These are phyloP conservation scores for Hydrozoanthus tunicans DNA, from an alignment of 64 coral and sea anemone species.

Conservation along the genomic window DNA sequence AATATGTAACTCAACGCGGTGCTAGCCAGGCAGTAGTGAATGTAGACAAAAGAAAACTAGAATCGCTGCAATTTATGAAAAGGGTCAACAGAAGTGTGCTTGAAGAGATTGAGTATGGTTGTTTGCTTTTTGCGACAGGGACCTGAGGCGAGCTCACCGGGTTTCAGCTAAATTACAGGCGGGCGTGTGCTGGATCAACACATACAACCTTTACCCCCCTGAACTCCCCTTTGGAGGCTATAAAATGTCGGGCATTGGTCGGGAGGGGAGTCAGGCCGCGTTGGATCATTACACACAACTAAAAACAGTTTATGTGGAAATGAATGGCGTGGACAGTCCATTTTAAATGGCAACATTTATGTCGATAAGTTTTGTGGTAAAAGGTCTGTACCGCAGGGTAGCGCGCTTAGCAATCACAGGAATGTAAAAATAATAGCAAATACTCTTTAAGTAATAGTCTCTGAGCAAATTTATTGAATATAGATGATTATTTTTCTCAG, in stretches of 20 bases:
- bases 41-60: too few species aligned
- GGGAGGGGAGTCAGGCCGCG: slow-evolving; percentile 71
- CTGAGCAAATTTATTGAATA: too few species aligned
- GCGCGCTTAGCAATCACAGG: too few species aligned
- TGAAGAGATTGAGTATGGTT: neutral
- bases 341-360: slow-evolving; percentile 31
- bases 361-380: too few species aligned
- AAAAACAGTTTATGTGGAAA: slow-evolving; percentile 93
- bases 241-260: slow-evolving; percentile 93
- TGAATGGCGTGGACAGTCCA: slow-evolving; percentile 86
- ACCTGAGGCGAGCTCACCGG: slow-evolving; percentile 81
- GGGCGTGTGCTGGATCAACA: slow-evolving; percentile 90
- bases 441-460: too few species aligned
- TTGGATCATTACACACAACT: slow-evolving; percentile 90
- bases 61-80: too few species aligned
- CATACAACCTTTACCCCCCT: slow-evolving; percentile 76
- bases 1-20: too few species aligned
- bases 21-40: too few species aligned
- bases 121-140: slow-evolving; percentile 46
- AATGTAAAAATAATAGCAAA: too few species aligned
- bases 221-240: slow-evolving; percentile 93
- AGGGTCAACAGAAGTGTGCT: too few species aligned
- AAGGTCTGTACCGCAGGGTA: too few species aligned
- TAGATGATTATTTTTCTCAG: too few species aligned
- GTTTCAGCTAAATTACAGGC: slow-evolving; percentile 83